These are phyloP conservation scores for Drosophila burlai DNA, from an alignment of 1,140 invertebrate species.

Conservation along the genomic window DNA sequence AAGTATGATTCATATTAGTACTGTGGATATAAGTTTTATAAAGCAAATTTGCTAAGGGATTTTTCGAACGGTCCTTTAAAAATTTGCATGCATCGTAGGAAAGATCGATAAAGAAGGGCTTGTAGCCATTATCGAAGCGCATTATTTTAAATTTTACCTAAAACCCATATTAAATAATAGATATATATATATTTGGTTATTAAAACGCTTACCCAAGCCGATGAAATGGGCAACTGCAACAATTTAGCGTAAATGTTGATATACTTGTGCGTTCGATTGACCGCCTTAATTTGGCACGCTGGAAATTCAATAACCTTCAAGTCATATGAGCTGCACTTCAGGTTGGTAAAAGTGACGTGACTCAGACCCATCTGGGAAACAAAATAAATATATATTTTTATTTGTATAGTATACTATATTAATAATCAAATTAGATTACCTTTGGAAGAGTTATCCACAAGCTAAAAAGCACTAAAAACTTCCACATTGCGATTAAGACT, in stretches of 20 bases:
- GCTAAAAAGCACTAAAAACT: slow-evolving; percentile 1
- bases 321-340: slow-evolving; percentile 29
- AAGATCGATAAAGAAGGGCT: slow-evolving; percentile 28
- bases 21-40: not conserved
- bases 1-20: slow-evolving; percentile 52
- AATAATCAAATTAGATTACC: not conserved
- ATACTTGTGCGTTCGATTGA: slow-evolving; percentile 59
- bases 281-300: slow-evolving; percentile 44
- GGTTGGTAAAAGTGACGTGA: slow-evolving; percentile 49
- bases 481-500: slow-evolving; percentile 23
- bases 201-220: slow-evolving; percentile 14
- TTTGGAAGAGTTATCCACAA: slow-evolving; percentile 24
- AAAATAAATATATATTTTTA: not conserved
- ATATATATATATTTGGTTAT: too few species aligned
- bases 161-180: not conserved
- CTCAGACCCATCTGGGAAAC: slow-evolving; percentile 10
- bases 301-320: not conserved
- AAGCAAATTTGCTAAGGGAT: slow-evolving; percentile 8
- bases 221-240: slow-evolving; percentile 5
- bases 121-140: slow-evolving; percentile 42
- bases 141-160: slow-evolving; percentile 29
- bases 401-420: too few species aligned
- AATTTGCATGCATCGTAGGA: slow-evolving; percentile 41
- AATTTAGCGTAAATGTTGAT: slow-evolving; percentile 18
- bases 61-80: slow-evolving; percentile 3